A percentile compares a stretch with the other conserved stretches of the same genome.
Conservation (phyloP, 2,113 vertebrate species). For the Pitta sordida region DNA sequence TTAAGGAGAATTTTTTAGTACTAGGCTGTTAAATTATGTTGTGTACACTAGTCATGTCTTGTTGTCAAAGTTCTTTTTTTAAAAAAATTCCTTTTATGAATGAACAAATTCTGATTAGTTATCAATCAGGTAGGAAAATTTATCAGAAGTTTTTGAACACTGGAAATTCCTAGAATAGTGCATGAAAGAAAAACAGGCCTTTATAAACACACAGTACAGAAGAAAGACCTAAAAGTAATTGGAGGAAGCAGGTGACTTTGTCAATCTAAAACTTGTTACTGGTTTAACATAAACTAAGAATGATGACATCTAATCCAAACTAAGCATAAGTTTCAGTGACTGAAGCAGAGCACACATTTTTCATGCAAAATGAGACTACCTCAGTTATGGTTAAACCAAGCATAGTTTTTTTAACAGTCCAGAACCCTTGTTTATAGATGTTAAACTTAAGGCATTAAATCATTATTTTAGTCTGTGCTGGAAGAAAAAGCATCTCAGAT, state of each 20-base stretch:
- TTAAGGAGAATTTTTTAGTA: neutral
- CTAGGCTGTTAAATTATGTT: neutral
- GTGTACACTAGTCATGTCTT: neutral
- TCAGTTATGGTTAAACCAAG: neutral
- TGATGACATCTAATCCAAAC: neutral
- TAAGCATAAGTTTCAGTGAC: neutral
- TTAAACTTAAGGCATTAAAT: neutral
- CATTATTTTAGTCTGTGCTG: neutral
- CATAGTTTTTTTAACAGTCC: neutral
- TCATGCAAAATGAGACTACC: neutral
- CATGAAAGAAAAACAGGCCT: neutral
- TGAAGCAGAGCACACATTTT: neutral
- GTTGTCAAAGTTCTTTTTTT: neutral
- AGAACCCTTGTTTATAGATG: neutral
- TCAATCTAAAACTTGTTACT: neutral
- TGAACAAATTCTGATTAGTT: neutral
- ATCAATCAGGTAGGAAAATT: neutral
- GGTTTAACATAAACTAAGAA: neutral
- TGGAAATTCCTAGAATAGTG: neutral
- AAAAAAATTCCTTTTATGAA: neutral
- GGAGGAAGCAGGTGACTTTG: neutral
- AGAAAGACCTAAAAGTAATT: neutral
- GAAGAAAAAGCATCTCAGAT: neutral
- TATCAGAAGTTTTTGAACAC: neutral
- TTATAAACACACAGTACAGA: neutral